Conservation (phyloP, 2,888 invertebrate species). For the Troides helena region DNA sequence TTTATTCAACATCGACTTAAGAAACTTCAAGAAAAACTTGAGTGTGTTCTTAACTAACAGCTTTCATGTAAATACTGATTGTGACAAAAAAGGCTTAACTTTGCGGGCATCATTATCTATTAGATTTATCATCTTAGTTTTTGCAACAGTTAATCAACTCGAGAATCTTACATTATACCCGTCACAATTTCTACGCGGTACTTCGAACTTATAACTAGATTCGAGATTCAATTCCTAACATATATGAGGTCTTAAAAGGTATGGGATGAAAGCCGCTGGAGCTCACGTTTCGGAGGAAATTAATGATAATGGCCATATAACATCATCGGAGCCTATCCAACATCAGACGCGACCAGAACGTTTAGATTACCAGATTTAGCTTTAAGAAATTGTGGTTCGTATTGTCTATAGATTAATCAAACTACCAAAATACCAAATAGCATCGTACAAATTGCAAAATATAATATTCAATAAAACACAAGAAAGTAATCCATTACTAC, state of each 20-base stretch:
- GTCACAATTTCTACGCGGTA: not conserved
- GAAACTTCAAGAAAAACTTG: no score
- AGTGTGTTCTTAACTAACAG: constrained; percentile 1
- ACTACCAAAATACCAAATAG: no score
- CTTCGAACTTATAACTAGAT: no score
- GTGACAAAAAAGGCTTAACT: constrained; percentile 18
- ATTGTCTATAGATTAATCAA: not conserved
- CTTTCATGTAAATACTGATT: constrained; percentile 11
- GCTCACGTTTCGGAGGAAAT: no score
- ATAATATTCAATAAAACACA: no score
- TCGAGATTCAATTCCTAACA: no score
- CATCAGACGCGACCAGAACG: not conserved
- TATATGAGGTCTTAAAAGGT: no score
- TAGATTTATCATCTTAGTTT: constrained; percentile 16
- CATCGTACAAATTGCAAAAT: no score
- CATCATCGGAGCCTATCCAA: not conserved
- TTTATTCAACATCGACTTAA: no score
- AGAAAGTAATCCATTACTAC: no score
- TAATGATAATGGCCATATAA: not conserved
- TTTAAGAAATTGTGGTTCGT: not conserved
- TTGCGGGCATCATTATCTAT: constrained; percentile 16
- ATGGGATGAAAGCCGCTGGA: no score
- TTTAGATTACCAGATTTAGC: not conserved
- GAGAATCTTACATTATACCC: constrained; percentile 8
- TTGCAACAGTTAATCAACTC: constrained; percentile 20